Conservation (phyloP, 2,113 vertebrate species). For the Ursus arctos region DNA sequence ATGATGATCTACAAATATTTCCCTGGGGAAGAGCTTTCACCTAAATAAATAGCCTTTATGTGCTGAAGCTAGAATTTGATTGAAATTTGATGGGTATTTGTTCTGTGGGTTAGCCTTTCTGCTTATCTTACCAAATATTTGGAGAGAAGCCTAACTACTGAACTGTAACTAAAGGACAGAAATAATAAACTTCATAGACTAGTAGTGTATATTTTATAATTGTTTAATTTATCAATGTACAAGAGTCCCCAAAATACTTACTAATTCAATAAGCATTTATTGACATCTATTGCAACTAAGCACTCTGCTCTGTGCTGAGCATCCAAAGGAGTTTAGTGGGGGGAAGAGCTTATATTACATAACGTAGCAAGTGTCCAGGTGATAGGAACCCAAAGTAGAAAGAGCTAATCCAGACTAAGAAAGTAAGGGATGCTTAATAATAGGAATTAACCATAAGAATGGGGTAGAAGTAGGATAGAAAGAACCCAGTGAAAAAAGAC, state of each 20-base stretch:
- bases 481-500: neutral
- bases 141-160: constrained; percentile 21
- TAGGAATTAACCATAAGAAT: neutral
- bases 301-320: neutral
- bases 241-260: neutral
- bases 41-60: constrained; percentile 59
- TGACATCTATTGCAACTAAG: neutral
- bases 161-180: constrained; percentile 50
- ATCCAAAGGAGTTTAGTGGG: neutral
- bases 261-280: constrained; percentile 4
- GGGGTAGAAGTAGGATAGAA: neutral
- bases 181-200: constrained; percentile 24
- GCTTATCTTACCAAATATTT: constrained; percentile 65
- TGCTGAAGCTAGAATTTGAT: constrained; percentile 53
- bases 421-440: neutral
- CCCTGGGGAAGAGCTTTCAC: constrained; percentile 31
- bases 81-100: constrained; percentile 52
- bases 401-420: neutral
- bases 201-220: constrained; percentile 20
- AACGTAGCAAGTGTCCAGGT: neutral
- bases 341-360: neutral
- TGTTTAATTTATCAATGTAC: neutral
- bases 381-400: neutral
- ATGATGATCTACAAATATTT: constrained; percentile 74
- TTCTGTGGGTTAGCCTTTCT: constrained; percentile 55